Base-by-base conservation (phyloP, 2,888 invertebrate species). In the Leptopterna dolabrata region DNA sequence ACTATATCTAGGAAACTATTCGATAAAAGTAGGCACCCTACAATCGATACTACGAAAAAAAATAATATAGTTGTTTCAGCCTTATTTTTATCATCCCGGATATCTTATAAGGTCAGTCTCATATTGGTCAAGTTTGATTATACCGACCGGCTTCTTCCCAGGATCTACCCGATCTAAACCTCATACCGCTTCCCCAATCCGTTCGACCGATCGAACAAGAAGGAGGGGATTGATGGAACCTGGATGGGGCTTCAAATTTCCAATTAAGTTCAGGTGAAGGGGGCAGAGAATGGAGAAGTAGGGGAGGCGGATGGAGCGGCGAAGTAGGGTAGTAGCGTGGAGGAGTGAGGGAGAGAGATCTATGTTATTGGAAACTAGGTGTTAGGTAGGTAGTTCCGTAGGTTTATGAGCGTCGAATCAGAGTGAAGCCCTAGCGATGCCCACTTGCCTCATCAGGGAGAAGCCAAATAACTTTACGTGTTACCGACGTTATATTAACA, bases 221-320 rank as follows among this genome's bases (percentile, higher is more conserved):
- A 63, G 63, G 63, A n/a, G n/a, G 63, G 24, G 63, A 63, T 63
- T 63, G 63, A 63, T 63, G 63, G 63, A 63, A 63, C 63, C 63
- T 63, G 63, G 63, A 63, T 24, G 24, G 76, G 76, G 76, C 41
- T 43, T 76, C 41, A 30, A 76, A 76, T 76, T 41, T 43, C 41
- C 76, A 41, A 76, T 76, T 43, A 76, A 76, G 43, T 41, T 43
- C 63, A 63, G 63, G 63, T 24, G 27, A 24, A 63, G 63, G 63
- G 63, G 11, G 63, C 24, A 19, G 0, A 9, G 63, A 27, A 11
- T 7, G 63, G 24, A 11, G 63, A 63, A 27, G 24, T 27, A 19
- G n/a, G n/a, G 14, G 45, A 1, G 16, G n/a, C n/a, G n/a, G 51
- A 51, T 16, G 51, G 51, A 6, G n/a, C 6, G 4, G 51, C 16